These are phyloP conservation scores for Eucidaris tribuloides DNA, from an alignment of 35 echinoderm and acorn worm genomes.

Conservation along the genomic window DNA sequence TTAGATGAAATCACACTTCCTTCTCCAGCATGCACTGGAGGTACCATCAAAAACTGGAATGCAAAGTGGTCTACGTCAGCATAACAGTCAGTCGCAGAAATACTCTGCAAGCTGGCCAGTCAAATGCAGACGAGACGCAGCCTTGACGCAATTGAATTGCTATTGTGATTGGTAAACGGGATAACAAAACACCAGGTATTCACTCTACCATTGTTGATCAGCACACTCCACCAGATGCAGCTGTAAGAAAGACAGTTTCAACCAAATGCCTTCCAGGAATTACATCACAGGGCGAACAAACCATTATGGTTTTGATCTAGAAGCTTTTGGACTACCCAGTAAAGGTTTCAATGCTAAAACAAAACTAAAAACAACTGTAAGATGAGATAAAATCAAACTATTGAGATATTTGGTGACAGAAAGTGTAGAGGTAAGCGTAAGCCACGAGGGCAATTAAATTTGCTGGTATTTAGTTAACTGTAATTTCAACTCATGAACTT, in stretches of 20 bases:
- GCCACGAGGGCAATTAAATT: not conserved
- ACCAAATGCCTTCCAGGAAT: not conserved
- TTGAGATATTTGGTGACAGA: not conserved
- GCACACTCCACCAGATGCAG: not conserved
- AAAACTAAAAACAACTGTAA: not conserved
- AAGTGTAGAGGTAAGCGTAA: not conserved
- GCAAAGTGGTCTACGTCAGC: not conserved
- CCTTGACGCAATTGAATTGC: not conserved
- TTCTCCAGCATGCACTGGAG: not conserved
- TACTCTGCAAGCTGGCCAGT: not conserved
- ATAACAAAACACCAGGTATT: not conserved
- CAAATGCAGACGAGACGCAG: not conserved
- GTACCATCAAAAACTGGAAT: slow-evolving; percentile 2
- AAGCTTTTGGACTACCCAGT: not conserved
- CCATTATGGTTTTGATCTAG: not conserved
- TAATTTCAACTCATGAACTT: not conserved
- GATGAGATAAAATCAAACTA: not conserved
- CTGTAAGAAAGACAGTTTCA: not conserved
- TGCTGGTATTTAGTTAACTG: not conserved
- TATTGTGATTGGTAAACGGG: not conserved
- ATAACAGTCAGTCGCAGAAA: not conserved
- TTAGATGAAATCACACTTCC: slow-evolving; percentile 13
- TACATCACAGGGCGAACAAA: slow-evolving; percentile 19
- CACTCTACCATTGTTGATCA: not conserved
- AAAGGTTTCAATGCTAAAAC: not conserved